These are phyloP conservation scores for Zaprionus davidi DNA, from an alignment of 1,140 invertebrate genomes.

Conservation along the genomic window DNA sequence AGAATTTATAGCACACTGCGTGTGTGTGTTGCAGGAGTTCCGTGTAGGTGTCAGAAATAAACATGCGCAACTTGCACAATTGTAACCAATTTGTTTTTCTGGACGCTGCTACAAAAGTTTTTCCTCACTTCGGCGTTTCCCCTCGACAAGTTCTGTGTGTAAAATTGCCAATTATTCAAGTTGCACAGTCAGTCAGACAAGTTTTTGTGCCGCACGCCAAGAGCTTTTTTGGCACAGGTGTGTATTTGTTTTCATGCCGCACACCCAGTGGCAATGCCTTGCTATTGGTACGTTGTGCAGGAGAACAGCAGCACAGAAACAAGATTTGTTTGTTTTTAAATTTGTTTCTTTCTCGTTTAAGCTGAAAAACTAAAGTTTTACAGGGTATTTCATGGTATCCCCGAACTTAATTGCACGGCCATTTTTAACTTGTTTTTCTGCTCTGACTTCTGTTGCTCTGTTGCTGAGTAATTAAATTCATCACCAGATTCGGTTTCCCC, in stretches of 20 bases:
- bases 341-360: neutral
- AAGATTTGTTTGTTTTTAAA: too few species aligned
- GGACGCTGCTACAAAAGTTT: constrained; percentile 29
- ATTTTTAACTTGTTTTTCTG: constrained; percentile 1
- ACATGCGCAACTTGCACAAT: constrained; percentile 48
- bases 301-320: too few species aligned
- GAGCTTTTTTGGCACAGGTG: neutral
- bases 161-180: constrained; percentile 79
- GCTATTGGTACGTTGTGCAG: neutral
- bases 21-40: constrained; percentile 27
- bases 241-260: neutral
- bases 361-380: neutral
- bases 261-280: neutral
- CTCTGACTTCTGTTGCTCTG: constrained; percentile 42
- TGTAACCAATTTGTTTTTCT: constrained; percentile 42
- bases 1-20: constrained; percentile 57
- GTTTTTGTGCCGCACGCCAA: constrained; percentile 39
- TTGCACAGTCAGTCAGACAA: constrained; percentile 49
- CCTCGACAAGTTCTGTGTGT: constrained; percentile 14
- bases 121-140: constrained; percentile 19
- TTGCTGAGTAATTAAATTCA: constrained; percentile 67
- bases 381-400: constrained; percentile 11
- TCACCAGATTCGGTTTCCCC: constrained; percentile 37
- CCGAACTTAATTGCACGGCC: neutral
- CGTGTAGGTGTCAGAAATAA: constrained; percentile 52